phyloP scores from a whole-genome alignment of 1,140 invertebrate species.

The Ridgeia piscesae region DNA sequence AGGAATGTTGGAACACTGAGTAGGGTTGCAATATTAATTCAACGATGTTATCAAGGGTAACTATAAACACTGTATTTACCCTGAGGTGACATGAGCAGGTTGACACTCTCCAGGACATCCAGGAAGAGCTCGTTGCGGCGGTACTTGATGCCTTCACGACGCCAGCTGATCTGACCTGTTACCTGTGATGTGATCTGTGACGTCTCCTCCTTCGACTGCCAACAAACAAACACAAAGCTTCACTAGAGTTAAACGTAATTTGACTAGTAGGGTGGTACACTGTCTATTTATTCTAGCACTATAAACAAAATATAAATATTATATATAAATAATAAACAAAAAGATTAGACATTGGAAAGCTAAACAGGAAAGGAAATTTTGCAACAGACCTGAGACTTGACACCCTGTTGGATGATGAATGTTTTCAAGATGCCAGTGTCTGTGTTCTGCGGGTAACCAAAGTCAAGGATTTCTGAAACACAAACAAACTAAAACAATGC shows the following conservation, averaged over 20 bases:
- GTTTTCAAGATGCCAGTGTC: constrained; percentile 99
- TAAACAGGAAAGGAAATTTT: neutral
- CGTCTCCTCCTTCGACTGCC: constrained; percentile 96
- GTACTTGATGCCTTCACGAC: constrained; percentile 98
- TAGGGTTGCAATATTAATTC: neutral
- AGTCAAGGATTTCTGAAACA: constrained; percentile 94
- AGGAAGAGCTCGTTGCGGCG: constrained; percentile 97
- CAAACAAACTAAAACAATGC: neutral
- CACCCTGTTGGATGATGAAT: constrained; percentile 98
- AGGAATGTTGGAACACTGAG: neutral
- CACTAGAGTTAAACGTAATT: neutral
- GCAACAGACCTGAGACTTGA: constrained; percentile 75
- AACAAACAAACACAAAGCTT: constrained; percentile 13
- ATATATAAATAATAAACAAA: no score
- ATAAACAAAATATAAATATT: no score
- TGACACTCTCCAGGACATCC: constrained; percentile 98
- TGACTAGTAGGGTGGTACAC: no score
- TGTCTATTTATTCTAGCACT: no score
- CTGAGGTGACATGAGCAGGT: constrained; percentile 98
- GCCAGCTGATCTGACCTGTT: constrained; percentile 99
- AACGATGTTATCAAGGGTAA: neutral
- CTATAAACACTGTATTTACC: constrained; percentile 64
- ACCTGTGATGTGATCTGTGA: constrained; percentile 99
- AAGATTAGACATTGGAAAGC: no score
- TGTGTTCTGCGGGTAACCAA: constrained; percentile 99